Base-by-base conservation (phyloP, 2,113 vertebrate genomes). In the Coreoperca whiteheadi region DNA sequence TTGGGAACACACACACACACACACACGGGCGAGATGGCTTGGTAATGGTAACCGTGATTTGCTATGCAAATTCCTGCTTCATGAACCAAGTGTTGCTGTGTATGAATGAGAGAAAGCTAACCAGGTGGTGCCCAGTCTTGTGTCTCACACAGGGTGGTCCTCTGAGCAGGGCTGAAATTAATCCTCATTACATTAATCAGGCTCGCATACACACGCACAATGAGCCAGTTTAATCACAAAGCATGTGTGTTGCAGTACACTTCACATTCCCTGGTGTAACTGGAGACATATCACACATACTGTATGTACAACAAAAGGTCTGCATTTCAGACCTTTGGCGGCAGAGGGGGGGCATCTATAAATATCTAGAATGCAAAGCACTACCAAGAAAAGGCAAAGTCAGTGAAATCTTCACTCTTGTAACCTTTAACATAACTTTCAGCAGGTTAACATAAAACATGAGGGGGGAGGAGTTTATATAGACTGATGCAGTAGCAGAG, bases 101-200 rank as follows among this genome's bases (percentile, higher is more conserved):
- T 51, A 57, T 60, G 65, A 61, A 54, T 28, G 63, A 60, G 57
- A 10, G 74, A 80, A 28, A 63, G 59, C 50, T 83, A 39, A 68
- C 68, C 89, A 92, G 91, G 87, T 93, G 92, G 77, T 88, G 90
- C 79, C 74, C 84, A 85, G 87, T 82, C 85, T 79, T 77, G 25
- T 87, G 67, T 91, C 66, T 79, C 79, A 39, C 21, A 71, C 85
- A 78, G 56, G 89, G 89, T 91, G 90, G 93, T 94, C 87, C 70
- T 59, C n/a, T 76, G 67, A 85, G 71, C 57, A 28, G 54, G 65
- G 71, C 64, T 86, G 73, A 88, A 81, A 90, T 88, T 67, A 91
- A 90, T 92, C 88, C 84, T 87, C 57, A 80, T 88, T 91, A 87
- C 75, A 85, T 88, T 89, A 91, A 88, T 92, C 82, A 89, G 66